Percentiles rank a stretch among this genome's conserved stretches.
Conservation (phyloP, 1,140 invertebrate genomes). For the Pygmarrhopalites habei region DNA sequence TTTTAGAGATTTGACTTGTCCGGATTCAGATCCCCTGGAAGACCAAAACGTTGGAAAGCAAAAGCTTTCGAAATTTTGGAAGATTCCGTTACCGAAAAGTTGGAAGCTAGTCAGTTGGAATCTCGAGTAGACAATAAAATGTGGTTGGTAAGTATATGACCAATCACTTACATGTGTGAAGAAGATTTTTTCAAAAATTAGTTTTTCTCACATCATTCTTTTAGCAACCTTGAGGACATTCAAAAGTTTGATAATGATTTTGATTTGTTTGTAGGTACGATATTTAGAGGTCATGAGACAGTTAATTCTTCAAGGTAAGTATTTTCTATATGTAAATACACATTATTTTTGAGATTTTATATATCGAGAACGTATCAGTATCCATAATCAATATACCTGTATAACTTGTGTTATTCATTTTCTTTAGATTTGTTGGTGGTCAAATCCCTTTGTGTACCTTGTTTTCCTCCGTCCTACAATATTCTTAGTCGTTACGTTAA, state of each 20-base stretch:
- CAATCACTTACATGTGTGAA: no score
- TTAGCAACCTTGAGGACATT: no score
- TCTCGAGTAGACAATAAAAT: conserved; percentile 85
- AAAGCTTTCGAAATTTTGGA: conserved; percentile 78
- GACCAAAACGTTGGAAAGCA: conserved; percentile 86
- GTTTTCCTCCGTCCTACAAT: conserved; percentile 92
- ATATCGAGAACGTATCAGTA: no score
- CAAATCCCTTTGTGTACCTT: conserved; percentile 83
- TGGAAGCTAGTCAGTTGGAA: conserved; percentile 86
- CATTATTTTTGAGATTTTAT: no score
- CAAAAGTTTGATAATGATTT: no score
- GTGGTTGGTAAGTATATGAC: conserved; percentile 94
- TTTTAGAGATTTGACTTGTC: conserved; percentile 29
- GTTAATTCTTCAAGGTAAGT: conserved; percentile 65
- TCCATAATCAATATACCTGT: no score
- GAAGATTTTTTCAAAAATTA: no score
- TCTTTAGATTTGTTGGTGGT: conserved; percentile 88
- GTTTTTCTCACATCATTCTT: no score
- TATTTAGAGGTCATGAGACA: conserved; percentile 62
- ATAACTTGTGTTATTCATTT: no score
- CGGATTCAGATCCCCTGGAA: conserved; percentile 66
- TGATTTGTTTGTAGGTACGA: no score
- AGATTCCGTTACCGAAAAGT: conserved; percentile 70
- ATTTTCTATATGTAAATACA: no score
- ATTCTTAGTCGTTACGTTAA: conserved; percentile 83